Conservation (phyloP, 2,797 vertebrate species). For the Champsocephalus gunnari region DNA sequence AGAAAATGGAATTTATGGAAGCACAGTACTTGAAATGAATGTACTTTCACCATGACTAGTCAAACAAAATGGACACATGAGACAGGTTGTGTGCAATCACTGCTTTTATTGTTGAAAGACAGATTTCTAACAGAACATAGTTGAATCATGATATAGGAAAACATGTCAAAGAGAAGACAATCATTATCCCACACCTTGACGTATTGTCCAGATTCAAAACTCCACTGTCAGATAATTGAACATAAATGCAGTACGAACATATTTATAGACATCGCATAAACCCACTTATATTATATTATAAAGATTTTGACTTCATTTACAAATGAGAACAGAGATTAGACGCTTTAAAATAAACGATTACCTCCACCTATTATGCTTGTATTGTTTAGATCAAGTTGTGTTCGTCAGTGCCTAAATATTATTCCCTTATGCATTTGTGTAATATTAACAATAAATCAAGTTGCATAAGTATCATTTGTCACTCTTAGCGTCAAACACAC, state of each 20-base stretch:
- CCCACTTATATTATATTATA: neutral
- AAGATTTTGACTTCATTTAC: neutral
- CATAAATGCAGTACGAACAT: neutral
- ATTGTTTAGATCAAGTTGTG: neutral
- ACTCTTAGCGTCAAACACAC: neutral
- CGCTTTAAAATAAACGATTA: neutral
- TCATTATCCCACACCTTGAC: neutral
- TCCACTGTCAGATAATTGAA: neutral
- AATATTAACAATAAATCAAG: no score
- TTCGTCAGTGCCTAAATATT: neutral
- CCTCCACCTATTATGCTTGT: neutral
- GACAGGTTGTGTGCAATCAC: neutral
- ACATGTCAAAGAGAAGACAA: neutral
- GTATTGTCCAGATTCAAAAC: neutral
- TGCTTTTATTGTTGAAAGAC: conserved; percentile 11
- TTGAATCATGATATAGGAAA: neutral
- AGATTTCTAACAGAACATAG: neutral
- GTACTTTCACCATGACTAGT: no score
- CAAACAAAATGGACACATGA: neutral
- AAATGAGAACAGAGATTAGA: neutral
- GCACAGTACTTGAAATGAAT: no score
- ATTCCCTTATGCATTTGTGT: neutral
- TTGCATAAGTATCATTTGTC: accelerated
- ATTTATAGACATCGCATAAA: neutral
- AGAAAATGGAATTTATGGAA: no score